Conservation (phyloP, 2,113 vertebrate genomes). For the Poeciliopsis turrubarensis region DNA sequence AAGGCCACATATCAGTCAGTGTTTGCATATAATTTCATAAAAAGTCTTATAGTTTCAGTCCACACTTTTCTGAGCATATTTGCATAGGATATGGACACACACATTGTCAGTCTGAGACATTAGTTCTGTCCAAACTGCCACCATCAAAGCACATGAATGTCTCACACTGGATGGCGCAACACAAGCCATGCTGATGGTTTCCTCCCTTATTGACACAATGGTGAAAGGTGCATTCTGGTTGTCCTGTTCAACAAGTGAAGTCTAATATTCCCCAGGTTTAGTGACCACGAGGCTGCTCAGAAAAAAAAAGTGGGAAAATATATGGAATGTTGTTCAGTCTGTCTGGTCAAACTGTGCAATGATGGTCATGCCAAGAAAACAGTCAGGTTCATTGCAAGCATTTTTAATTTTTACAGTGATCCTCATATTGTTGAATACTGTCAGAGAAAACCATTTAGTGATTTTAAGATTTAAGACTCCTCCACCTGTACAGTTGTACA, state of each 20-base stretch:
- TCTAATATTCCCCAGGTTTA: background rate
- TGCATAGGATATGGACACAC: background rate
- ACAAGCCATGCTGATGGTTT: background rate
- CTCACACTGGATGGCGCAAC: background rate
- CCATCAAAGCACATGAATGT: background rate
- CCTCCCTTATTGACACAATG: background rate
- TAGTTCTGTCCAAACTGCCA: background rate
- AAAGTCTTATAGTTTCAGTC: conserved; percentile 18
- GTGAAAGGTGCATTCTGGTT: background rate
- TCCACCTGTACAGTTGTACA: too few species aligned
- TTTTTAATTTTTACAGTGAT: too few species aligned
- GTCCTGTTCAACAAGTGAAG: background rate
- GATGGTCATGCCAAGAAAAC: too few species aligned
- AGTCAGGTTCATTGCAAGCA: too few species aligned
- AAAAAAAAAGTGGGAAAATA: background rate
- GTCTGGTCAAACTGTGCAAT: too few species aligned
- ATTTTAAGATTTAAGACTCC: too few species aligned
- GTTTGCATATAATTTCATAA: conserved; percentile 44
- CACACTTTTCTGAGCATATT: background rate
- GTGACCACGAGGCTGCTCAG: background rate
- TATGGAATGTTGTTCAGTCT: background rate
- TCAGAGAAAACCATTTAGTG: too few species aligned
- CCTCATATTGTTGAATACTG: too few species aligned
- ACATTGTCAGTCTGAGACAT: background rate
- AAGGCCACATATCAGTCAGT: conserved; percentile 58